These are phyloP conservation scores for Zosterops hypoxanthus DNA, from an alignment of 2,113 vertebrate species.

Conservation along the genomic window DNA sequence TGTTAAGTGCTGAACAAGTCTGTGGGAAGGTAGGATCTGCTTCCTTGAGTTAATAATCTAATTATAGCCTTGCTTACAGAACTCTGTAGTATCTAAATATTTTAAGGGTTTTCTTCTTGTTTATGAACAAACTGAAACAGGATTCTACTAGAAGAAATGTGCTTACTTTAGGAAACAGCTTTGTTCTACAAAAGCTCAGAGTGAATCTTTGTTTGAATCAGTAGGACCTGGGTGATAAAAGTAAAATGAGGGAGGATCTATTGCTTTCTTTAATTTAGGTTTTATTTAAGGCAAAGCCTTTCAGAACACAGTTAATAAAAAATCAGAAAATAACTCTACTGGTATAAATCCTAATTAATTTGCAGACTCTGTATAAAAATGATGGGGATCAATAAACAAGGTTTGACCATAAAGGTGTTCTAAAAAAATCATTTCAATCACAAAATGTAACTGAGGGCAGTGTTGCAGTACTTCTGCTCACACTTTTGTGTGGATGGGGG, in stretches of 20 bases:
- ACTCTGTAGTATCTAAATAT: neutral
- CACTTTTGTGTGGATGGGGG: accelerated
- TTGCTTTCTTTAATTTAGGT: neutral
- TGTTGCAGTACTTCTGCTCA: neutral
- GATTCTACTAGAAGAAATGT: neutral
- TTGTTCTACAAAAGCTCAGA: neutral
- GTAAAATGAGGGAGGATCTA: neutral
- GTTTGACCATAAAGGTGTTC: neutral
- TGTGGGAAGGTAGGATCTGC: neutral
- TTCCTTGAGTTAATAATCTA: neutral
- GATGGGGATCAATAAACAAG: neutral
- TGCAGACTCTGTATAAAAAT: neutral
- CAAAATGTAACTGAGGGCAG: neutral
- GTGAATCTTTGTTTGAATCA: neutral
- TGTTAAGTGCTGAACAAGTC: neutral
- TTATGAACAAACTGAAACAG: neutral
- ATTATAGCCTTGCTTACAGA: neutral
- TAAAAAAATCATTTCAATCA: neutral
- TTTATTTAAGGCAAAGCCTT: neutral
- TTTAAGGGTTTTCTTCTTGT: neutral
- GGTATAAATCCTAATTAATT: neutral
- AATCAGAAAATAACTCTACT: neutral
- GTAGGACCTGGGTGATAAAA: neutral
- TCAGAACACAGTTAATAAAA: neutral
- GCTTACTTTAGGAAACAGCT: neutral